Evolutionary conservation across 2,888 invertebrate species (phyloP), one percentile per base, ranked within the genome.

Genomic region (Antitype chi): DNA sequence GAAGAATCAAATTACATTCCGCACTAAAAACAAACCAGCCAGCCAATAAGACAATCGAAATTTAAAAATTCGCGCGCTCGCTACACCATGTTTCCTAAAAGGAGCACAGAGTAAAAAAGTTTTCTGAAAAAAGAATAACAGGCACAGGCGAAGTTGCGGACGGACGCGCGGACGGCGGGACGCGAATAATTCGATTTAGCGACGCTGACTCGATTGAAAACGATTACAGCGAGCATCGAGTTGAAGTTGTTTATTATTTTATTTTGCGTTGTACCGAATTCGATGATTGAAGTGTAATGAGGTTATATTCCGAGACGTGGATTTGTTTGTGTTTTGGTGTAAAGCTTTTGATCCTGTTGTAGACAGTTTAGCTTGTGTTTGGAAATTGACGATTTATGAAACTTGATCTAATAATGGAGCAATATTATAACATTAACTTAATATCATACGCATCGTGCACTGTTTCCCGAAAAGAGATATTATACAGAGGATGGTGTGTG

Each of bases 131-230:
- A 70, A 76, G 76, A 70, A 69, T 74, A 64, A 53, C 68, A 84
- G 74, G 70, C 73, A 47, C 73, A 78, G 79, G 78, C 87, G 75
- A 88, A 81, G 86, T 81, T 87, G 84, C 80, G 84, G 85, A 81
- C 82, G 78, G 77, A 60, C 60, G 60, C 60, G 60, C 60, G 60
- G 32, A 78, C 84, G 85, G 70, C 87, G 87, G 84, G 80, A 82
- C 86, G 78, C 73, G 84, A 86, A 87, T 90, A 89, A 91, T 87
- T 89, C 87, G 88, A 90, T 91, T 90, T 91, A 91, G 88, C 91
- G 84, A 86, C 89, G 90, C 92, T 91, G 91, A 93, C 91, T 91
- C 91, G 91, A 92, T 93, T 93, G 90, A 89, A 87, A 89, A 84
- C 91, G 91, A 92, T 93, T 93, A 93, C 91, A 86, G 87, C 80